Conservation (phyloP, 2,888 invertebrate genomes). For the Patella caerulea region DNA sequence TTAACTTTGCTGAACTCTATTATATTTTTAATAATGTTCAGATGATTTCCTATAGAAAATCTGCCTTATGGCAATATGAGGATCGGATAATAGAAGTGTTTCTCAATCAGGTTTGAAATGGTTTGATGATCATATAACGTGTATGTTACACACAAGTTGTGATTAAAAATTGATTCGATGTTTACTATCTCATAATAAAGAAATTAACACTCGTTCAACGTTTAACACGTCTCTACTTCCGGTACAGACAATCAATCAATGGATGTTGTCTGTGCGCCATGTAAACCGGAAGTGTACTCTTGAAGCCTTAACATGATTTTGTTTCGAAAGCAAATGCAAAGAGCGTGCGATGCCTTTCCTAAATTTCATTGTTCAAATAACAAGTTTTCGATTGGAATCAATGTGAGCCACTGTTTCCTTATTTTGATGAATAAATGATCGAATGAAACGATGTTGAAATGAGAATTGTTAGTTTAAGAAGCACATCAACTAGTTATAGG, state of each 20-base stretch:
- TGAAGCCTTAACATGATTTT: slow-evolving; percentile 21
- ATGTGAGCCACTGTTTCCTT: slow-evolving; percentile 15
- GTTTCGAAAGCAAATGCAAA: slow-evolving; percentile 17
- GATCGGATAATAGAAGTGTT: too few species aligned
- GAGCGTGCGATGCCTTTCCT: slow-evolving; percentile 19
- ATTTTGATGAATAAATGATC: slow-evolving; percentile 8
- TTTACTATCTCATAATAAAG: slow-evolving; percentile 20
- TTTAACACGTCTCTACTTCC: slow-evolving; percentile 22
- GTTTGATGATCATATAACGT: slow-evolving; percentile 3
- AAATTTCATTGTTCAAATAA: slow-evolving; percentile 29
- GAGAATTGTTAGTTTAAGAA: neutral
- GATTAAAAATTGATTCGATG: slow-evolving; percentile 30
- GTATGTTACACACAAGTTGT: slow-evolving; percentile 22
- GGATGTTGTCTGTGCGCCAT: slow-evolving; percentile 21
- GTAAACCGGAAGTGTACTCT: slow-evolving; percentile 29
- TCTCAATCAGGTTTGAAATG: too few species aligned
- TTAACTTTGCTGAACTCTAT: too few species aligned
- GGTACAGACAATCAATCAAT: slow-evolving; percentile 23
- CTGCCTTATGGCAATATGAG: too few species aligned
- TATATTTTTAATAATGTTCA: too few species aligned
- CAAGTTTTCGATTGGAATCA: slow-evolving; percentile 4
- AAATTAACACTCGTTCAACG: slow-evolving; percentile 20
- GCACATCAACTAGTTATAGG: slow-evolving; percentile 3
- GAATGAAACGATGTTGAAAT: slow-evolving; percentile 1
- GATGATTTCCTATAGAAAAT: too few species aligned